Conservation (phyloP, 2,888 invertebrate genomes). For the Laspeyria flexula region DNA sequence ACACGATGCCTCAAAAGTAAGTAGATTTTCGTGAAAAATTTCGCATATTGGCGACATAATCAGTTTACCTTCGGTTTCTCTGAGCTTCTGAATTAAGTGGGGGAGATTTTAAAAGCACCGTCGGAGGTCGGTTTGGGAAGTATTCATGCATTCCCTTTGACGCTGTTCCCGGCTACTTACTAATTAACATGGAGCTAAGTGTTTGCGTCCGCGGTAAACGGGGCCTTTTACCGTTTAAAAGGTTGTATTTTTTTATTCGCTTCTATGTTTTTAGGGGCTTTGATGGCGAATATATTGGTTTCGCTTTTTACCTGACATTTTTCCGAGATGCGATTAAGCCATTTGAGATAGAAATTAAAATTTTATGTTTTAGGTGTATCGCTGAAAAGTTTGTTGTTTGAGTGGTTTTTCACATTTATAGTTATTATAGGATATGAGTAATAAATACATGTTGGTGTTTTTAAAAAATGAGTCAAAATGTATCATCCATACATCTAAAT, state of each 20-base stretch:
- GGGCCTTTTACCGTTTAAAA: conserved; percentile 84
- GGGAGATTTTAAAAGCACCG: conserved; percentile 83
- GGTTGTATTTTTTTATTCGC: conserved; percentile 71
- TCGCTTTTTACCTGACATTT: conserved; percentile 73
- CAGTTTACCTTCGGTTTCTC: conserved; percentile 82
- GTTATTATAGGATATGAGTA: too few relatives aligned
- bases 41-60: conserved; percentile 80
- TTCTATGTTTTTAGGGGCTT: conserved; percentile 77
- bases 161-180: conserved; percentile 82
- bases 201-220: conserved; percentile 86
- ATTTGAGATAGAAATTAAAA: conserved; percentile 56
- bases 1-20: conserved; percentile 48
- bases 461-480: not conserved
- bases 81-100: conserved; percentile 75
- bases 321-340: conserved; percentile 69
- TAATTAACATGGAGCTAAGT: conserved; percentile 85
- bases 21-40: conserved; percentile 68
- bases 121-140: conserved; percentile 76
- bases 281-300: conserved; percentile 77
- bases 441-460: too few relatives aligned
- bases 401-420: conserved; percentile 12
- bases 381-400: conserved; percentile 17
- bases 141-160: conserved; percentile 87
- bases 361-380: conserved; percentile 40
- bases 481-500: too few relatives aligned